Evolutionary conservation across 2,113 vertebrate species (phyloP).

Genomic region (Melanocharis versteri): DNA sequence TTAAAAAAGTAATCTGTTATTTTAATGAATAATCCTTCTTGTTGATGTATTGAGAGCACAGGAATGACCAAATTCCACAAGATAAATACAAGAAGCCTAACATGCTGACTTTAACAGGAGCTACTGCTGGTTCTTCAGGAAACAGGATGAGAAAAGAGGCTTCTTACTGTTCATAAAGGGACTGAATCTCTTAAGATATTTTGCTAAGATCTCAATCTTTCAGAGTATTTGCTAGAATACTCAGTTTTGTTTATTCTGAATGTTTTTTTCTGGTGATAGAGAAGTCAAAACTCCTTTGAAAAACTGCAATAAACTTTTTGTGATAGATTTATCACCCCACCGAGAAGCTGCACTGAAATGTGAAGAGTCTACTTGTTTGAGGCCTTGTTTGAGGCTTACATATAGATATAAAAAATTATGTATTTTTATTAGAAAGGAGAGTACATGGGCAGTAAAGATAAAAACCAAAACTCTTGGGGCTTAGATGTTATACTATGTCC

Average conservation of each 20-base stretch:
- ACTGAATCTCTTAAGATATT: neutral
- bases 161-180: neutral
- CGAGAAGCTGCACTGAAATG: neutral
- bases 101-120: neutral
- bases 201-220: neutral
- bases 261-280: neutral
- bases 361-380: neutral
- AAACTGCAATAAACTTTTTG: neutral
- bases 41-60: neutral
- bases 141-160: neutral
- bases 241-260: neutral
- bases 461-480: neutral
- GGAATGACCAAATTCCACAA: neutral
- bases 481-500: neutral
- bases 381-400: neutral
- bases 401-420: neutral
- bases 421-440: neutral
- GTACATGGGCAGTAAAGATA: neutral
- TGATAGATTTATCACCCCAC: neutral
- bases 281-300: neutral
- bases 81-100: neutral
- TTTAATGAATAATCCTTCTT: neutral
- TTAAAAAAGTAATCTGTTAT: neutral
- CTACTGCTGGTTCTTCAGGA: neutral
- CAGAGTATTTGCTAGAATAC: neutral